phyloP scores from a whole-genome alignment of 2,113 vertebrate genomes.

The Myxocyprinus asiaticus region DNA sequence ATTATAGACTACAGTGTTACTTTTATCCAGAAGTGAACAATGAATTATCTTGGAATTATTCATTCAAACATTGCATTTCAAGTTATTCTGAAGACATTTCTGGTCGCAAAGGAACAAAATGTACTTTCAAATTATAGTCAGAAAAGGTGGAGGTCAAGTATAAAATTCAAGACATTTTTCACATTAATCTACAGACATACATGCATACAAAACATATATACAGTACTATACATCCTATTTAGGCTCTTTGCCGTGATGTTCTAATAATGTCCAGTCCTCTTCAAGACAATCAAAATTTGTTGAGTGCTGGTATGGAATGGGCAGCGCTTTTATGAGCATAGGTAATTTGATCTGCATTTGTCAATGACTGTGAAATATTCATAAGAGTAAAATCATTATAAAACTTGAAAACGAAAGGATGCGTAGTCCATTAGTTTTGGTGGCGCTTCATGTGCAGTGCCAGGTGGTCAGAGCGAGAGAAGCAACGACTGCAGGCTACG shows the following conservation, averaged over 20 bases:
- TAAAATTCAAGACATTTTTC: constrained; percentile 68
- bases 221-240: constrained; percentile 30
- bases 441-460: constrained; percentile 82
- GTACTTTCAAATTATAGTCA: constrained; percentile 38
- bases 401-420: no score
- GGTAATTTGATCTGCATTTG: constrained; percentile 46
- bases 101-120: not conserved
- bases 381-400: constrained; percentile 8
- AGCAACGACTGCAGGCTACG: constrained; percentile 76
- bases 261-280: constrained; percentile 14
- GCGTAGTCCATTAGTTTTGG: constrained; percentile 45
- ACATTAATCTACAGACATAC: constrained; percentile 37
- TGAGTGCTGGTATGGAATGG: constrained; percentile 34
- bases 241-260: constrained; percentile 5
- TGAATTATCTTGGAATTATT: constrained; percentile 20
- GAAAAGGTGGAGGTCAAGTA: constrained; percentile 64
- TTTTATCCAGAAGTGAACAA: not conserved
- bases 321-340: constrained; percentile 23
- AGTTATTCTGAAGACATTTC: constrained; percentile 32
- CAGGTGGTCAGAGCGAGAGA: constrained; percentile 82
- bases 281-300: not conserved
- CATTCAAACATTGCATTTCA: constrained; percentile 25
- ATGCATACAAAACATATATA: constrained; percentile 45
- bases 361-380: constrained; percentile 31
- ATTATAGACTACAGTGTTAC: not conserved